These are phyloP conservation scores for Salvelinus alpinus DNA, from an alignment of 2,113 vertebrate species.

Conservation along the genomic window DNA sequence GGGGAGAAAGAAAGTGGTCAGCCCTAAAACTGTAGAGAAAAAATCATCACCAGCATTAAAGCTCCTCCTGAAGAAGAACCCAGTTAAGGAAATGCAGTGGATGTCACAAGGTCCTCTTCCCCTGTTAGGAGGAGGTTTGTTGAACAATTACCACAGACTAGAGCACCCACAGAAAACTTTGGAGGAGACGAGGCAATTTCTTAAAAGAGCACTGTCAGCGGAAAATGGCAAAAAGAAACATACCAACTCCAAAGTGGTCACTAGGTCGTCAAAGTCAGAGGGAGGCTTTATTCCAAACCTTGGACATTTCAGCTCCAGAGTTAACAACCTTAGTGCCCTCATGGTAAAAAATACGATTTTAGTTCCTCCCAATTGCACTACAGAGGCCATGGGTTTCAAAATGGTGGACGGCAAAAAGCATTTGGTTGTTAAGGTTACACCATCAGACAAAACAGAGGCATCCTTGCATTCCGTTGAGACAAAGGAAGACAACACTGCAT, in stretches of 20 bases:
- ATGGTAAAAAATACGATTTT: constrained; percentile 94
- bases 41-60: constrained; percentile 81
- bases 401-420: constrained; percentile 95
- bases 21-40: constrained; percentile 61
- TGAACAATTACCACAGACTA: constrained; percentile 64
- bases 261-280: constrained; percentile 59
- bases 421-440: constrained; percentile 92
- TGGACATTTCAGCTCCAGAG: background rate
- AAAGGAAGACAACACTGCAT: constrained; percentile 26
- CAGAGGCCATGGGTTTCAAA: constrained; percentile 96
- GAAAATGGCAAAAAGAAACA: constrained; percentile 62
- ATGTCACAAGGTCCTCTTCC: constrained; percentile 70
- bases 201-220: constrained; percentile 52
- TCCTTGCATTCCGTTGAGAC: constrained; percentile 47
- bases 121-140: constrained; percentile 53
- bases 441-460: constrained; percentile 57
- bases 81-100: constrained; percentile 79
- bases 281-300: constrained; percentile 51
- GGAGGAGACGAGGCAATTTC: constrained; percentile 58
- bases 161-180: constrained; percentile 61
- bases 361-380: constrained; percentile 91
- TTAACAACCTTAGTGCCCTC: constrained; percentile 86
- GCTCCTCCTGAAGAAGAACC: constrained; percentile 73
- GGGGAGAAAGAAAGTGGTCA: constrained; percentile 74
- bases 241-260: constrained; percentile 40